Evolutionary conservation across 2,888 invertebrate species (phyloP).

Genomic region (Oligia strigilis): DNA sequence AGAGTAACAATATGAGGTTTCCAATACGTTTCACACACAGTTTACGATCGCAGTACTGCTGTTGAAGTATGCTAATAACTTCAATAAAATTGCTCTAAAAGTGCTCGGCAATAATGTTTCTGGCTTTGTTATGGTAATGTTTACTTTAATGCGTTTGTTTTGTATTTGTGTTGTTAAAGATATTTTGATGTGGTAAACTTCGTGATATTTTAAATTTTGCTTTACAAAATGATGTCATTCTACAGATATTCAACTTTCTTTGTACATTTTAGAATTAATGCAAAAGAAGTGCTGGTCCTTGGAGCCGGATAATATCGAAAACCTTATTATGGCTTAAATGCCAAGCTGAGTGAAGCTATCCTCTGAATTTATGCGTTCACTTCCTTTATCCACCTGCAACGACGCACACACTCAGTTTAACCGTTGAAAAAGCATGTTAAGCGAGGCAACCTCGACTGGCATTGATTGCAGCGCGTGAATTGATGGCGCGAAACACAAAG

Average conservation of each 20-base stretch:
- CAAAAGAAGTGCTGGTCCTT: neutral
- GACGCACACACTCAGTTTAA: constrained; percentile 14
- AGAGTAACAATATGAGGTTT: constrained; percentile 52
- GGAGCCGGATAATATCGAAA: constrained; percentile 10
- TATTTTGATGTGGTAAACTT: constrained; percentile 25
- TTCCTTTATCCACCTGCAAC: neutral
- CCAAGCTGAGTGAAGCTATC: neutral
- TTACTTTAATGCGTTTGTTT: constrained; percentile 55
- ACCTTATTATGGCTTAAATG: neutral
- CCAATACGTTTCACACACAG: constrained; percentile 52
- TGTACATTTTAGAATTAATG: neutral
- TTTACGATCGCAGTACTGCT: constrained; percentile 45
- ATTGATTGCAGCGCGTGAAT: constrained; percentile 70
- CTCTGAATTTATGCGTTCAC: neutral
- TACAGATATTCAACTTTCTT: neutral
- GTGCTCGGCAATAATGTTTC: constrained; percentile 33
- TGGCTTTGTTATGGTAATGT: constrained; percentile 46
- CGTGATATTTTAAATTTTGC: constrained; percentile 26
- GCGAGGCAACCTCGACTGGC: constrained; percentile 38
- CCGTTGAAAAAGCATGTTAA: constrained; percentile 33
- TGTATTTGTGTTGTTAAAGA: constrained; percentile 35
- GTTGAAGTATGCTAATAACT: constrained; percentile 60
- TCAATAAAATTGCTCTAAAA: constrained; percentile 50
- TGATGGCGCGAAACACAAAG: constrained; percentile 77
- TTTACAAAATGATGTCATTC: constrained; percentile 15